Base-by-base conservation (phyloP, 1,140 invertebrate species). In the Thereuonema tuberculata region DNA sequence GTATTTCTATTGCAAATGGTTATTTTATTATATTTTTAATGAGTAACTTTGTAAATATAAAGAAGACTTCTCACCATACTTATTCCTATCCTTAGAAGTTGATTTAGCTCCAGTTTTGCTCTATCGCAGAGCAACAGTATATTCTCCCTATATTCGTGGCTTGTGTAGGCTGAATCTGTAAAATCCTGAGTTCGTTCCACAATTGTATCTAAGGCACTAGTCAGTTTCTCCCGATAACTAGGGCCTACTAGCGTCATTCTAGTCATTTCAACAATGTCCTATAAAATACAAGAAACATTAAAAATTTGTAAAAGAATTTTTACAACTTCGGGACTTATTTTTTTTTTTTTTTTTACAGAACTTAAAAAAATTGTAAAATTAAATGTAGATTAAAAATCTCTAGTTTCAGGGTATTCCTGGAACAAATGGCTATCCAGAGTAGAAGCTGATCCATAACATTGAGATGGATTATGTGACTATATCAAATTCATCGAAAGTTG, bases 111-210 rank as follows among this genome's bases (percentile, higher is more conserved):
- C 61, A 87, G 79, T 69, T 86, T 86, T 62, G 86, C 83, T 62
- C 87, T 80, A 74, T 96, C 91, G 68, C 86, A 89, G n/a, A 93
- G 80, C 48, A 91, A 78, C 0, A 97, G 77, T 66, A 98, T 94
- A 70, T 89, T 89, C 76, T 99, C 93, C 56, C 95, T 80, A 75
- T 98, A 91, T 67, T 97, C 90, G 75, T 99, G 93, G 66, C 84
- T 89, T 31, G 95, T 98, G 75, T 98, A 98, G 57, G 95, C 92
- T 59, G 94, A 98, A 75, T 99, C 95, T 14, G 96, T 99, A 76
- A 99, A 99, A 74, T 99, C 96, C 76, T 97, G 93, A 56, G 91
- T 95, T 66, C 92, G 83, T 75, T 99, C 95, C 28, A 94, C 83
- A 21, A 98, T 83, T 31, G 86, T 83, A 59, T 97, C 92, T 66